These are phyloP conservation scores for Pyrrhia umbra DNA, from an alignment of 2,888 invertebrate species.

Conservation along the genomic window DNA sequence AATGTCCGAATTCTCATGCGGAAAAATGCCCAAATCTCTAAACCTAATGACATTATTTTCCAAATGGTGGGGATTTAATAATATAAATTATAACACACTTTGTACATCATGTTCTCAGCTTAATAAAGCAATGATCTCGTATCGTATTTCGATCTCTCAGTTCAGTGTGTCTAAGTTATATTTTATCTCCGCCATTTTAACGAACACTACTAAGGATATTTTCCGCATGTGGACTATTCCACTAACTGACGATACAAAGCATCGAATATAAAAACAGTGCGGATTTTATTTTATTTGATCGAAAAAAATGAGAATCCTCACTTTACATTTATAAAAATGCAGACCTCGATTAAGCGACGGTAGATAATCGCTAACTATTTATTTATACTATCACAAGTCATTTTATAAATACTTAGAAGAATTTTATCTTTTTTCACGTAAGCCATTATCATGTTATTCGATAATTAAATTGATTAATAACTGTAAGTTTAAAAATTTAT, in stretches of 20 bases:
- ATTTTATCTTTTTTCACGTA: constrained; percentile 32
- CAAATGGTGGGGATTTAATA: constrained; percentile 8
- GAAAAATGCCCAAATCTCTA: background rate
- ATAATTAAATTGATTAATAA: constrained; percentile 22
- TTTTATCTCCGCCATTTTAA: constrained; percentile 1
- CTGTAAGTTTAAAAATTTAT: constrained; percentile 35
- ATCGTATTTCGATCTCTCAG: constrained; percentile 24
- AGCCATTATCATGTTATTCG: constrained; percentile 39
- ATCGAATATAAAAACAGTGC: constrained; percentile 36
- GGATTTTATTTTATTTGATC: constrained; percentile 50
- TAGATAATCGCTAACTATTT: constrained; percentile 19
- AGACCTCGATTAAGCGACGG: constrained; percentile 37
- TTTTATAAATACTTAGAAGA: background rate
- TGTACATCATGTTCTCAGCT: constrained; percentile 12
- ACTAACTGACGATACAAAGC: constrained; percentile 24
- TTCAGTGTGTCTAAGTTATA: constrained; percentile 6
- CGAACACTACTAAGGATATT: background rate
- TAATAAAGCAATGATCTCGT: constrained; percentile 39
- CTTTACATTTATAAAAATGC: constrained; percentile 13
- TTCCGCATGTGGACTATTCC: constrained; percentile 15
- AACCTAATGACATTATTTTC: background rate
- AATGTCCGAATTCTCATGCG: constrained; percentile 14
- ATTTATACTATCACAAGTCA: constrained; percentile 23
- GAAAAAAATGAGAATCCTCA: constrained; percentile 39
- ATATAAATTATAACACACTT: constrained; percentile 13